Evolutionary conservation across 2,113 vertebrate genomes (phyloP), one percentile per base, ranked within the genome.

Genomic region (Arothron firmamentum): DNA sequence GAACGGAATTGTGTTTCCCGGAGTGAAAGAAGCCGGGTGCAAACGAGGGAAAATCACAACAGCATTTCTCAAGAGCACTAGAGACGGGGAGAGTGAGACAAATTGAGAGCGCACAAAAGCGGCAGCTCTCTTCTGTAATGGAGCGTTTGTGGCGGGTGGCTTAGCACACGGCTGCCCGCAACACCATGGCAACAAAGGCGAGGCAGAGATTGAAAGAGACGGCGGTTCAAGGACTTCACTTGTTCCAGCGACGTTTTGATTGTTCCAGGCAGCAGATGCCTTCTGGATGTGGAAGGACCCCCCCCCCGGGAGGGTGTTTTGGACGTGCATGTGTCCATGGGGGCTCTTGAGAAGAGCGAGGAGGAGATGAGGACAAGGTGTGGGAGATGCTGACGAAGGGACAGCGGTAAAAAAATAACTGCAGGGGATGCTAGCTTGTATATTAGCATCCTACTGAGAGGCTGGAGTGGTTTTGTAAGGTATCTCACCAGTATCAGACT

Each of bases 221-320:
- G 25, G 79, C 70, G 77, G 87, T 88, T 88, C 87, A 88, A 89
- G 88, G 87, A 88, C 81, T 82, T 82, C 72, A 76, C 82, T 89
- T 88, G 81, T 86, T 88, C 82, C 68, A 77, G 82, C 66, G 75
- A 81, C 80, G 85, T 85, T 85, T 84, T 88, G 86, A 89, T 86
- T 85, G 87, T 67, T 75, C 67, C 71, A 52, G 56, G 76, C 50
- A 38, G 34, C 34, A 20, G 16, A 84, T 72, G 70, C 68, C 74
- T 78, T 65, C 62, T 77, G 49, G 17, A 63, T 65, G 65, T 58
- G 67, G 52, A 51, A 76, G 63, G 52, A 60, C 46, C 1, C 68
- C 66, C 64, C 6, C 10, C 45, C 62, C n/a, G n/a, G n/a, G 6
- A 5, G 25, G 25, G 25, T 38, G 12, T 38, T 12, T 38, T 38